Evolutionary conservation across 2,797 vertebrate species (phyloP), one percentile per base, ranked within the genome.

Genomic region (Cryptoblepharus egeriae): DNA sequence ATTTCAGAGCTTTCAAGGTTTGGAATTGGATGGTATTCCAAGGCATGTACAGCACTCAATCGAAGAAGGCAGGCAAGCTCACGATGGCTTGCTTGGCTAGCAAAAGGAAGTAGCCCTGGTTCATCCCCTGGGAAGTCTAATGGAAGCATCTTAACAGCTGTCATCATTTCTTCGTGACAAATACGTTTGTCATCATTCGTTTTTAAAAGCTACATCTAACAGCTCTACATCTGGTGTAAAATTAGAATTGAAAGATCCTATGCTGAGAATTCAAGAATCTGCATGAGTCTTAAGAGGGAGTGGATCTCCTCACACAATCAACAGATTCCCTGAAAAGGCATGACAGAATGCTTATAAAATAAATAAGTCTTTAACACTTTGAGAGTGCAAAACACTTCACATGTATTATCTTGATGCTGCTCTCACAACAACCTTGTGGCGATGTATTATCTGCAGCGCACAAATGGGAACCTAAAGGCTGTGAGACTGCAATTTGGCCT

Each of bases 111-210:
- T 88, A 89, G 81, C 81, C 81, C 90, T 84, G 92, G 88, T 71
- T 90, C 83, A 87, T 92, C 91, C 87, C 93, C 87, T 79, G 85
- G 96, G 88, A 90, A 86, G 74, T 60, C 90, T 92, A 93, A 92
- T 92, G 93, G 91, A 91, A 93, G 84, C 89, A 92, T 90, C 90
- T 89, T 89, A 93, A 90, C 86, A 91, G 89, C 90, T 93, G 91
- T 95, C 92, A 91, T 88, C 81, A 3, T 85, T 90, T 87, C 39
- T 86, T 90, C 87, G 87, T 80, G 83, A 86, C 83, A 83, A 92
- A 93, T 88, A 94, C 88, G 88, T 89, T 85, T 85, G 83, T 92
- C 94, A 93, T 89, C 84, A 90, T 86, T 88, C 87, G 86, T 83
- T 85, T 65, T 81, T 77, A 83, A 80, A 89, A 83, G 0, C 87